Evolutionary conservation across 2,113 vertebrate species (phyloP).

Genomic region (Spermophilus dauricus): DNA sequence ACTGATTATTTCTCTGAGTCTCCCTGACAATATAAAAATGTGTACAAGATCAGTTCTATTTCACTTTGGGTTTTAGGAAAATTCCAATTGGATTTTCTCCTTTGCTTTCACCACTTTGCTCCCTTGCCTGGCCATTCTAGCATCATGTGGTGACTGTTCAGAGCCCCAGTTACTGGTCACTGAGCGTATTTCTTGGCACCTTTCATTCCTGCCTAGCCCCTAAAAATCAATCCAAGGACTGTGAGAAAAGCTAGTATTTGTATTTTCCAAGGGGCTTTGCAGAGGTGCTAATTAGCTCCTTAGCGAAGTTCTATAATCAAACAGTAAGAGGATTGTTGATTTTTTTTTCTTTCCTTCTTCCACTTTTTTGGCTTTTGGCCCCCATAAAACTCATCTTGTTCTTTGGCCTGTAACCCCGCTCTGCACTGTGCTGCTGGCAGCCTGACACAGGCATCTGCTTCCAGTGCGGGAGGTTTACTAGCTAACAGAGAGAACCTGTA

Average conservation of each 20-base stretch:
- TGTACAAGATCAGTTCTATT: not conserved
- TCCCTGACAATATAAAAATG: not conserved
- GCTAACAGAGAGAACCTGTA: not conserved
- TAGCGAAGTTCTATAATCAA: slow-evolving; percentile 70
- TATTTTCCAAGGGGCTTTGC: slow-evolving; percentile 76
- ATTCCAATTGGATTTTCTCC: not conserved
- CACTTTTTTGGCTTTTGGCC: slow-evolving; percentile 74
- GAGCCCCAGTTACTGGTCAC: not conserved
- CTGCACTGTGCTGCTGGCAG: slow-evolving; percentile 61
- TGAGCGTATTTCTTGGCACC: slow-evolving; percentile 26
- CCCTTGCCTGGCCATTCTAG: not conserved
- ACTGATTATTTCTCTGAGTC: not conserved
- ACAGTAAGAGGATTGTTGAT: slow-evolving; percentile 75
- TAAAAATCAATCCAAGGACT: slow-evolving; percentile 31
- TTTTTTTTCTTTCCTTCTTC: slow-evolving; percentile 18
- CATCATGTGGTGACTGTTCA: not conserved
- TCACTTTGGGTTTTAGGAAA: not conserved
- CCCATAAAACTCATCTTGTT: slow-evolving; percentile 75
- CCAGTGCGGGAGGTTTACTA: not conserved
- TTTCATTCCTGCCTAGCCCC: slow-evolving; percentile 32
- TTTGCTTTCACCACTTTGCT: not conserved
- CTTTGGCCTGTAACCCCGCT: slow-evolving; percentile 69
- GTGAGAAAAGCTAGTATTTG: slow-evolving; percentile 67
- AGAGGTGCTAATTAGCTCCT: slow-evolving; percentile 78
- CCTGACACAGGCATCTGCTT: slow-evolving; percentile 37